A percentile compares a stretch with the other conserved stretches of the same genome.
phyloP scores from a whole-genome alignment of 1,140 invertebrate genomes.

The Drosophila kanapiae region DNA sequence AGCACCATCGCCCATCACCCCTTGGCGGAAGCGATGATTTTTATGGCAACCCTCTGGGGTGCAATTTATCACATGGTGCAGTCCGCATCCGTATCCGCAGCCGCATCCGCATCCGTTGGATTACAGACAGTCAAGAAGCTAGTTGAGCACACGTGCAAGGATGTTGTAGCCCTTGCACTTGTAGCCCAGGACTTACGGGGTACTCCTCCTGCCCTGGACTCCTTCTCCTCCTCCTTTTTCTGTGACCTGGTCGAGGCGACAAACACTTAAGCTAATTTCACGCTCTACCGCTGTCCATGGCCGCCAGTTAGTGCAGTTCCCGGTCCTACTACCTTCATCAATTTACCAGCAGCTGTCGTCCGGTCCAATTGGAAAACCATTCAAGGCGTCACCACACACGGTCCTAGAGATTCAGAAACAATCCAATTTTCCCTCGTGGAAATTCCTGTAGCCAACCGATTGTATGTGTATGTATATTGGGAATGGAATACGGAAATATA shows the following conservation, averaged over 20 bases:
- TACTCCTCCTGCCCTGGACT: neutral
- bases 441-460: slow-evolving; percentile 31
- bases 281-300: slow-evolving; percentile 53
- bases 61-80: slow-evolving; percentile 84
- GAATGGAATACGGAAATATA: slow-evolving; percentile 58
- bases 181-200: slow-evolving; percentile 31
- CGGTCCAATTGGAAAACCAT: slow-evolving; percentile 67
- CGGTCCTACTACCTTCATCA: slow-evolving; percentile 29
- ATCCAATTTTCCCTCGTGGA: neutral
- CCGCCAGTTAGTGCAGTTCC: slow-evolving; percentile 7
- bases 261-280: slow-evolving; percentile 82
- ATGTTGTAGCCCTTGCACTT: slow-evolving; percentile 35
- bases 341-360: slow-evolving; percentile 70
- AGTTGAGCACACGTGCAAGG: slow-evolving; percentile 66
- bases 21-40: slow-evolving; percentile 70
- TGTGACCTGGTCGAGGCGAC: slow-evolving; percentile 31
- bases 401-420: neutral
- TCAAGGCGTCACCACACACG: slow-evolving; percentile 11
- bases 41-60: slow-evolving; percentile 83
- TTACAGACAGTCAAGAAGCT: slow-evolving; percentile 84
- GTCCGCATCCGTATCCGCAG: slow-evolving; percentile 13
- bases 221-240: neutral
- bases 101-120: slow-evolving; percentile 42
- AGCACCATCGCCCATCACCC: slow-evolving; percentile 3
- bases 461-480: slow-evolving; percentile 25